phyloP scores from a whole-genome alignment of 2,888 invertebrate genomes.

The Tachystola acroxantha region DNA sequence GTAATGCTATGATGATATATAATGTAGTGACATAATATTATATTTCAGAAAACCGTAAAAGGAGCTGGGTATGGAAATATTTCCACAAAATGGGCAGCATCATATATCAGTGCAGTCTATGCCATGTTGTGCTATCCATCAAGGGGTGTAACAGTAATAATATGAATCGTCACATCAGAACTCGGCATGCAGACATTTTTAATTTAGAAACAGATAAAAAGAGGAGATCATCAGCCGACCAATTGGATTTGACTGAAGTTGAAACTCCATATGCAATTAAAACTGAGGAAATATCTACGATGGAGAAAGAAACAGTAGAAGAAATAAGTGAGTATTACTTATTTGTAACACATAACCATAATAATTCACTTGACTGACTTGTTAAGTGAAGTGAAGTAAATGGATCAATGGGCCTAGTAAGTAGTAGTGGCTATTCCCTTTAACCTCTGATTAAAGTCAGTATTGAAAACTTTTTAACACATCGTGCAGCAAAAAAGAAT shows the following conservation, averaged over 20 bases:
- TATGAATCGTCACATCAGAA: slow-evolving; percentile 63
- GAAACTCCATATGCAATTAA: slow-evolving; percentile 38
- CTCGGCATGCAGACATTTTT: slow-evolving; percentile 50
- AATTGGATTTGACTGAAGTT: slow-evolving; percentile 24
- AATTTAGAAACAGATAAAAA: slow-evolving; percentile 41
- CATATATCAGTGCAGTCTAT: slow-evolving; percentile 60
- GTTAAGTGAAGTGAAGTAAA: too few species aligned
- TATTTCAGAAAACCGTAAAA: slow-evolving; percentile 51
- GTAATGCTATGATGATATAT: too few species aligned
- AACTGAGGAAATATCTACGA: slow-evolving; percentile 41
- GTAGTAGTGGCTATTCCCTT: too few species aligned
- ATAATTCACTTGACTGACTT: too few species aligned
- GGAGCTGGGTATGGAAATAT: slow-evolving; percentile 73
- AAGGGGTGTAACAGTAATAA: slow-evolving; percentile 71
- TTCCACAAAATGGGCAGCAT: slow-evolving; percentile 59
- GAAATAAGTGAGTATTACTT: slow-evolving; percentile 11
- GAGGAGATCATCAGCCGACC: slow-evolving; percentile 13
- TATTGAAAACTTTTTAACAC: too few species aligned
- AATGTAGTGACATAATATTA: too few species aligned
- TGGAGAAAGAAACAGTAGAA: slow-evolving; percentile 32
- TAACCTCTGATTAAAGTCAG: too few species aligned
- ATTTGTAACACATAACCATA: too few species aligned
- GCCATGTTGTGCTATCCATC: slow-evolving; percentile 62
- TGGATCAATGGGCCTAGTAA: too few species aligned
- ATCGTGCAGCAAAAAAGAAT: too few species aligned